phyloP scores from a whole-genome alignment of 2,113 vertebrate species.

The Silurus glanis region DNA sequence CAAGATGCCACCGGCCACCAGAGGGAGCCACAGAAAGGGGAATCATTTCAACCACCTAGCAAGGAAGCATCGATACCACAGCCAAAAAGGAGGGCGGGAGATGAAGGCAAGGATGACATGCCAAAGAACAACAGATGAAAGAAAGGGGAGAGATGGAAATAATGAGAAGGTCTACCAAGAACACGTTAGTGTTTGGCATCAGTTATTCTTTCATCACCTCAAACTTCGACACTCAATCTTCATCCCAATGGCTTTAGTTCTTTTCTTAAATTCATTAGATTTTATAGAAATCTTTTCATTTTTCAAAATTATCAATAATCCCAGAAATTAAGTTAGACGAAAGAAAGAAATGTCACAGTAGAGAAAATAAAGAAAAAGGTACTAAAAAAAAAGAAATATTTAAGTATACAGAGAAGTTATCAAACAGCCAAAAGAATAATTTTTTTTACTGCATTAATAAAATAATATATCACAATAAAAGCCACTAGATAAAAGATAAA shows the following conservation, averaged over 20 bases:
- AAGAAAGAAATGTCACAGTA: neutral
- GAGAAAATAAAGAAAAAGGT: neutral
- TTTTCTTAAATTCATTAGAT: too few species aligned
- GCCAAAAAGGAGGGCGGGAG: conserved; percentile 24
- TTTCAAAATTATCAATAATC: neutral
- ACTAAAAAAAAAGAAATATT: neutral
- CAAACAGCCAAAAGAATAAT: neutral
- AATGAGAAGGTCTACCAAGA: neutral
- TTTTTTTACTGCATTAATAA: too few species aligned
- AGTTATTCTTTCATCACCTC: neutral
- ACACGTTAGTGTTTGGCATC: neutral
- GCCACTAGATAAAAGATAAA: too few species aligned
- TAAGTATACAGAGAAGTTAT: neutral
- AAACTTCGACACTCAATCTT: neutral
- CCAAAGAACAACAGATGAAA: neutral
- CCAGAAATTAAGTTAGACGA: neutral
- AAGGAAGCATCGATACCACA: conserved; percentile 16
- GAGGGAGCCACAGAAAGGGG: conserved; percentile 40
- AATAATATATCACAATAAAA: too few species aligned
- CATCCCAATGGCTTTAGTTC: neutral
- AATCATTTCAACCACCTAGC: conserved; percentile 30
- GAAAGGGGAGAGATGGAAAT: neutral
- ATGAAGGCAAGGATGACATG: conserved; percentile 15
- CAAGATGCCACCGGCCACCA: conserved; percentile 40
- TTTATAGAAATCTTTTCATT: too few species aligned